These are phyloP conservation scores for Hydrolagus colliei DNA, from an alignment of 2,797 vertebrate species.

Conservation along the genomic window DNA sequence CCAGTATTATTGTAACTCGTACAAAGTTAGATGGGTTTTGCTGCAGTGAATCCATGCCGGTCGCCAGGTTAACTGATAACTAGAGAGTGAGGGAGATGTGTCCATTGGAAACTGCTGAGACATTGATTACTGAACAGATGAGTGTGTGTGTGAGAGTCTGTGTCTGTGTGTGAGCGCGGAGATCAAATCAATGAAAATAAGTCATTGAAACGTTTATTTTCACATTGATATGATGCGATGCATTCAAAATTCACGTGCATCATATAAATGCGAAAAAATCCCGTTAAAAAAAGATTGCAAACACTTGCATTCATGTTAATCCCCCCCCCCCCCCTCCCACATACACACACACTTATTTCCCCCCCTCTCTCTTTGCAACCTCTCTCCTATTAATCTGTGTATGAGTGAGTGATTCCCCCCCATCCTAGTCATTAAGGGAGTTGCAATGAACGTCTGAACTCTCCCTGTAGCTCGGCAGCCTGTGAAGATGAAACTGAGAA, in stretches of 20 bases:
- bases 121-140: background rate
- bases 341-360: background rate
- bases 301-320: no score
- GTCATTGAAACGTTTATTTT: background rate
- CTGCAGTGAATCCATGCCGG: background rate
- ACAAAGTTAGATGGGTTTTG: background rate
- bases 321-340: no score
- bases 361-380: no score
- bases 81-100: background rate
- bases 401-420: no score
- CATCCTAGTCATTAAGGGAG: background rate
- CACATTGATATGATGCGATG: no score
- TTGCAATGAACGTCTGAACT: background rate
- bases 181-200: background rate
- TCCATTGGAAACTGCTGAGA: background rate
- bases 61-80: background rate
- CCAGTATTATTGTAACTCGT: background rate
- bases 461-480: background rate
- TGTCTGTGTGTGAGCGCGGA: no score
- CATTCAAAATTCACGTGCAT: background rate
- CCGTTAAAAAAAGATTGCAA: background rate
- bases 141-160: no score
- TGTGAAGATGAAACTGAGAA: conserved; percentile 34
- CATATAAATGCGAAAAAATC: no score
- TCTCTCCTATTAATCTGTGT: background rate